These are phyloP conservation scores for Tanypteryx hageni DNA, from an alignment of 2,888 invertebrate species.

Conservation along the genomic window DNA sequence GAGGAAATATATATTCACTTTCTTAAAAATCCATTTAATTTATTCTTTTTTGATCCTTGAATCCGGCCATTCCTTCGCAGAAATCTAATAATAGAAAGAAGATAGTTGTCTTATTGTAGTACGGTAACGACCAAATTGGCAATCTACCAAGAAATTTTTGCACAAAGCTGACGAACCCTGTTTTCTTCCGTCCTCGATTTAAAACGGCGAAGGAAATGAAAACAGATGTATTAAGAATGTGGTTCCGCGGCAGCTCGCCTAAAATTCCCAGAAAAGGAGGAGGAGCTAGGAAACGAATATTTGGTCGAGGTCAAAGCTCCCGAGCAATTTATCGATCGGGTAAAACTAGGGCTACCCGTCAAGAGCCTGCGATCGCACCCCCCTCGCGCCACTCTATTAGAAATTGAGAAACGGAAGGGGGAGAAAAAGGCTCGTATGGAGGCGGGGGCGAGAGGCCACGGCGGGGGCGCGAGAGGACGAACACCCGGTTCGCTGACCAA, in stretches of 20 bases:
- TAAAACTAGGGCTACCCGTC: no score
- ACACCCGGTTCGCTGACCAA: conserved; percentile 57
- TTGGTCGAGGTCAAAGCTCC: no score
- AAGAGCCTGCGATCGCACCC: no score
- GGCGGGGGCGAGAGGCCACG: background rate
- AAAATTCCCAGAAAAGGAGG: no score
- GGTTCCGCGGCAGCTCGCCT: no score
- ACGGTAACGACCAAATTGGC: background rate
- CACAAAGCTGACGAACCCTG: background rate
- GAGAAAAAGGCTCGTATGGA: background rate
- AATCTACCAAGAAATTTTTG: background rate
- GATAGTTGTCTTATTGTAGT: background rate
- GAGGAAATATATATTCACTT: no score
- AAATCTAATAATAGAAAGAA: background rate
- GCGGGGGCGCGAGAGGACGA: background rate
- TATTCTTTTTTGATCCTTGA: no score
- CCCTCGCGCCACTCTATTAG: background rate
- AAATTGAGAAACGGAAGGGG: conserved; percentile 20
- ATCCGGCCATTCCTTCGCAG: no score
- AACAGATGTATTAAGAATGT: no score
- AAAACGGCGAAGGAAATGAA: background rate
- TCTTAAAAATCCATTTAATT: no score
- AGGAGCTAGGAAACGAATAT: no score
- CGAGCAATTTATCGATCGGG: no score
- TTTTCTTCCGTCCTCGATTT: background rate